A percentile compares a stretch with the other conserved stretches of the same genome.
Evolutionary conservation across 2,888 invertebrate species (phyloP).

Genomic region (Phaonia tiefii): DNA sequence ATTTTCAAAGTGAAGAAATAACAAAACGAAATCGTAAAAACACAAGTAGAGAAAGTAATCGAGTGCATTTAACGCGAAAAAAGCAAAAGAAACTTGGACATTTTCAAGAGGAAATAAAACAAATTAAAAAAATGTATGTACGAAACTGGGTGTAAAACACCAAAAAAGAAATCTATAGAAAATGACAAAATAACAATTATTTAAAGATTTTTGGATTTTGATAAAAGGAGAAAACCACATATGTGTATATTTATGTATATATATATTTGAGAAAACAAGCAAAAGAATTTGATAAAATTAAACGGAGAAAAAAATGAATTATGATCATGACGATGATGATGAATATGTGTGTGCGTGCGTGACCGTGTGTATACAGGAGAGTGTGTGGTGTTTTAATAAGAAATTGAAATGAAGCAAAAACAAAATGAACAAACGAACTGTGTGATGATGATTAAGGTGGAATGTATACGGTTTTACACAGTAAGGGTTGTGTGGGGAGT

Average conservation of each 20-base stretch:
- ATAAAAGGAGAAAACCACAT: not conserved
- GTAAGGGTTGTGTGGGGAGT: slow-evolving; percentile 56
- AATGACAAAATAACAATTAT: not conserved
- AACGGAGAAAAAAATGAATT: slow-evolving; percentile 45
- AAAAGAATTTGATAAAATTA: slow-evolving; percentile 42
- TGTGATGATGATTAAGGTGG: slow-evolving; percentile 62
- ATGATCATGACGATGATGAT: slow-evolving; percentile 42
- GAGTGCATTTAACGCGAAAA: slow-evolving; percentile 44
- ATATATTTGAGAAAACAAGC: not conserved
- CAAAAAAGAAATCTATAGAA: slow-evolving; percentile 37
- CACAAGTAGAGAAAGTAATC: slow-evolving; percentile 27
- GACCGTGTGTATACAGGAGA: not conserved
- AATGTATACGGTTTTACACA: slow-evolving; percentile 57
- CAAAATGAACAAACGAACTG: slow-evolving; percentile 44
- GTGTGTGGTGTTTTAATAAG: slow-evolving; percentile 49
- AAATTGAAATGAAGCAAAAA: slow-evolving; percentile 56
- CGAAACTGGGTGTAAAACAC: slow-evolving; percentile 36
- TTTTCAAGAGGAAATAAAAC: slow-evolving; percentile 62
- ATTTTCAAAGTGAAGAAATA: slow-evolving; percentile 23
- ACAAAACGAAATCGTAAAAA: slow-evolving; percentile 33
- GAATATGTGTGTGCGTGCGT: slow-evolving; percentile 42
- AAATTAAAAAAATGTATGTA: slow-evolving; percentile 68
- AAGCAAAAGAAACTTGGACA: slow-evolving; percentile 16
- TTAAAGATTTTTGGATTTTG: not conserved
- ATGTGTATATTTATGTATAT: slow-evolving; percentile 6